Base-by-base conservation (phyloP, 2,888 invertebrate species). In the Dasysyrphus albostriatus region DNA sequence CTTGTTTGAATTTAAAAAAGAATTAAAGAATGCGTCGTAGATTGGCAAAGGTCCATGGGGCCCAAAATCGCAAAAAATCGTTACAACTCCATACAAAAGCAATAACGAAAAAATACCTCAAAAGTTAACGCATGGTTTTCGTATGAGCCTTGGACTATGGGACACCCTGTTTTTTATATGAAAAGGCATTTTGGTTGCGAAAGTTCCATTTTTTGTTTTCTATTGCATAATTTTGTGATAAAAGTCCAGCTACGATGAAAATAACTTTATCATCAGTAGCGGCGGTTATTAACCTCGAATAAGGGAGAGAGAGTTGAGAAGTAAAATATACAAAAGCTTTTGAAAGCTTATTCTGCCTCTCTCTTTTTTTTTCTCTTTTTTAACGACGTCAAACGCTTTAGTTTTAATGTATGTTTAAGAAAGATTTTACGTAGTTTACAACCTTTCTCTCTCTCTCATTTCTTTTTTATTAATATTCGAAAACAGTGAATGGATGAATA, bases 171-270 rank as follows among this genome's bases (percentile, higher is more conserved):
- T 12, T n/a, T 44, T n/a, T n/a, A 44, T n/a, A 44, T 44, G 5
- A n/a, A 44, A 44, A 42, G 14, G 14, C 14, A n/a, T 7, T 12
- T 39, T 39, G 5, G 14, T 44, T n/a, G 14, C n/a, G 44, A 44
- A n/a, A 44, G 44, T 44, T n/a, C 14, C 6, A 14, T 24, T 29
- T 12, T 2, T 51, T 24, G 12, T 14, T 51, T 51, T 24, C 51
- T 39, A 19, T 59, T 61, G 39, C 39, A 61, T 39, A 61, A 39
- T 39, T 42, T 56, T 61, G 61, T 6, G 39, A 61, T 42, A 12
- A 19, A 10, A 12, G 7, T 39, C 37, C 37, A 61, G 12, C 24
- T 42, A 24, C 19, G 6, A 16, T 14, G 7, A 14, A 24, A 39
- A 12, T 4, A 8, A 29, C 29, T 24, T 24, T 39, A 19, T 39